Conservation (phyloP, 1,140 invertebrate species). For the Caenorhabditis tropicalis region DNA sequence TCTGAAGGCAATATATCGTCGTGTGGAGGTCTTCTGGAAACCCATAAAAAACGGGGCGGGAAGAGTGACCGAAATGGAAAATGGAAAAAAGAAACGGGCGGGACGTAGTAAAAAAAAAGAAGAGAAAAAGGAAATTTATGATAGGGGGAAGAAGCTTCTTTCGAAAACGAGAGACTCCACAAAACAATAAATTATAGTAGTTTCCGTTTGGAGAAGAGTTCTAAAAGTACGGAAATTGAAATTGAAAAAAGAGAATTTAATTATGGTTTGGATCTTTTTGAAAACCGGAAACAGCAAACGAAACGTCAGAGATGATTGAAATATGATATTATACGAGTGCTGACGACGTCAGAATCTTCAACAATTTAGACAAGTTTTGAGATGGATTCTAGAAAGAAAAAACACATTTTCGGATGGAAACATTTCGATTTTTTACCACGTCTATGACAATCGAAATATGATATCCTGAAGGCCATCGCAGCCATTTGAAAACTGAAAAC, state of each 20-base stretch:
- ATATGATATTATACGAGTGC: background rate
- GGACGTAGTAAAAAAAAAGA: background rate
- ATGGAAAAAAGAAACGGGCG: conserved; percentile 12
- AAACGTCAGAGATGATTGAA: background rate
- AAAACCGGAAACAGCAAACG: background rate
- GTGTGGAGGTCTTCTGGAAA: background rate
- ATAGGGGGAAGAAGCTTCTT: conserved; percentile 14
- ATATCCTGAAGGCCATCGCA: conserved; percentile 15
- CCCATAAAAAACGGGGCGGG: conserved; percentile 25
- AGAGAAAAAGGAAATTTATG: conserved; percentile 34
- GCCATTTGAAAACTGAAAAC: conserved; percentile 22
- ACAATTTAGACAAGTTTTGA: background rate
- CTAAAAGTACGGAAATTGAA: conserved; percentile 26
- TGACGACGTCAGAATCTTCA: background rate
- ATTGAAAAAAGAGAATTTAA: background rate
- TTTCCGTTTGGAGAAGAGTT: background rate
- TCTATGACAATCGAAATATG: background rate
- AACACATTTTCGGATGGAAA: background rate
- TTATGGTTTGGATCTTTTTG: background rate
- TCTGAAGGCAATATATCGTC: background rate
- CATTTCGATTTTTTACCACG: background rate
- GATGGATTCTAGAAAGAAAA: background rate
- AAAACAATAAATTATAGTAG: conserved; percentile 35
- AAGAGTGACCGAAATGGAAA: conserved; percentile 42
- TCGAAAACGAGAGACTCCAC: background rate